Conservation (phyloP, 2,888 invertebrate species). For the Platynereis dumerilii region DNA sequence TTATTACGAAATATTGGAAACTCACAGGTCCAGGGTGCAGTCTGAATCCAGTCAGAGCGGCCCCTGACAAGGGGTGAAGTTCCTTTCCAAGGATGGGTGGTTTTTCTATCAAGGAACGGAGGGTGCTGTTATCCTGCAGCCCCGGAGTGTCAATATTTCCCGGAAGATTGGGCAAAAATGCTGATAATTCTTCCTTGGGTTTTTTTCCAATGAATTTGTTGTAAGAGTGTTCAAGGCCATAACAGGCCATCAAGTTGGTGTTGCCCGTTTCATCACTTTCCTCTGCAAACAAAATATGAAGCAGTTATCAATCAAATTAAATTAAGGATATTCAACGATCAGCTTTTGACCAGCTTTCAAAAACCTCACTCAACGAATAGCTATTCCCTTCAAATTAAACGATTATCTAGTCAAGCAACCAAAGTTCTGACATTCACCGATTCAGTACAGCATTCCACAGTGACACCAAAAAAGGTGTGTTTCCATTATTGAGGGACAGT, state of each 20-base stretch:
- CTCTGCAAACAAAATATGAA: slow-evolving; percentile 46
- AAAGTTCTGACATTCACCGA: too few species aligned
- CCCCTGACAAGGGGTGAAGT: slow-evolving; percentile 81
- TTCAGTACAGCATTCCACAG: too few species aligned
- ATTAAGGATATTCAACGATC: too few species aligned
- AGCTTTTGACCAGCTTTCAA: too few species aligned
- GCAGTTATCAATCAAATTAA: neutral
- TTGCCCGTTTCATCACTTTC: slow-evolving; percentile 79
- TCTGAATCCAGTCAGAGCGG: slow-evolving; percentile 90
- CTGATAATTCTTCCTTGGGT: slow-evolving; percentile 86
- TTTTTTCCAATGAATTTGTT: slow-evolving; percentile 98
- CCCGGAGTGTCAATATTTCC: slow-evolving; percentile 93
- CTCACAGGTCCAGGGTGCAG: slow-evolving; percentile 89
- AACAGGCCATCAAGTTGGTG: slow-evolving; percentile 94
- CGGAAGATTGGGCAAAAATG: slow-evolving; percentile 92
- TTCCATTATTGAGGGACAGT: too few species aligned
- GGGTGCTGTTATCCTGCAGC: slow-evolving; percentile 76
- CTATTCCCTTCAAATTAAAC: too few species aligned
- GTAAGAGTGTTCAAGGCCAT: slow-evolving; percentile 95
- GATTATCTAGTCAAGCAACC: too few species aligned
- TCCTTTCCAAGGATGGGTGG: slow-evolving; percentile 89
- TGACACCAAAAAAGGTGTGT: too few species aligned
- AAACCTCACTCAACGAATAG: too few species aligned
- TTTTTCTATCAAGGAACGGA: slow-evolving; percentile 93
- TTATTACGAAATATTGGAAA: too few species aligned